These are phyloP conservation scores for Drosophila parthenogenetica DNA, from an alignment of 2,888 invertebrate species.

Conservation along the genomic window DNA sequence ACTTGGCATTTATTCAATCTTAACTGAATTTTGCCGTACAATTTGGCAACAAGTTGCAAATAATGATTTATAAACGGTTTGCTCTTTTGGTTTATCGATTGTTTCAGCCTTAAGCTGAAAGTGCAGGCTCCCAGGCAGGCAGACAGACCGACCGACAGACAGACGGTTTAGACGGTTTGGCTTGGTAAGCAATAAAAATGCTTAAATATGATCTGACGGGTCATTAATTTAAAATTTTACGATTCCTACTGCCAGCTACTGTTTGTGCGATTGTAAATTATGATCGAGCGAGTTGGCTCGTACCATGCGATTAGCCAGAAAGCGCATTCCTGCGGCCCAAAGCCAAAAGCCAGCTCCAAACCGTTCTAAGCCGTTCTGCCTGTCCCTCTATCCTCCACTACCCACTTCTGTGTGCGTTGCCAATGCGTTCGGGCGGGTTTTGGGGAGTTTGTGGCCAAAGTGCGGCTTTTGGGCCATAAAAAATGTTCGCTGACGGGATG, in stretches of 20 bases:
- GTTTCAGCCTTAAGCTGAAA: slow-evolving; percentile 23
- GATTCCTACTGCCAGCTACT: slow-evolving; percentile 81
- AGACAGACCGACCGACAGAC: neutral
- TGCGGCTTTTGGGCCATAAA: slow-evolving; percentile 52
- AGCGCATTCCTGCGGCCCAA: slow-evolving; percentile 53
- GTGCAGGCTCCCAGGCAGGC: slow-evolving; percentile 29
- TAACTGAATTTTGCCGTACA: slow-evolving; percentile 38
- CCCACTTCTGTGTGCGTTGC: neutral
- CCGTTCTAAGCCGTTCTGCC: slow-evolving; percentile 15
- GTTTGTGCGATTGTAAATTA: slow-evolving; percentile 83
- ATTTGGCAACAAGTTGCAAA: slow-evolving; percentile 60
- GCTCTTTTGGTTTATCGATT: slow-evolving; percentile 47
- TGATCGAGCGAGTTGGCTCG: slow-evolving; percentile 58
- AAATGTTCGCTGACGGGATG: slow-evolving; percentile 48
- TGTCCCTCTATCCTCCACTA: too few relatives aligned
- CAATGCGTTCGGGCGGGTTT: slow-evolving; percentile 36
- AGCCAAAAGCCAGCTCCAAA: slow-evolving; percentile 17
- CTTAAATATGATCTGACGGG: slow-evolving; percentile 83
- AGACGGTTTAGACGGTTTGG: neutral
- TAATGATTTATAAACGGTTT: slow-evolving; percentile 69
- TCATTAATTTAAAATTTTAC: slow-evolving; percentile 83
- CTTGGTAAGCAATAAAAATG: slow-evolving; percentile 76
- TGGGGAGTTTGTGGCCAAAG: neutral
- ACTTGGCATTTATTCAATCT: slow-evolving; percentile 16
- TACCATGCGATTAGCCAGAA: slow-evolving; percentile 58